Percentiles rank a stretch among this genome's conserved stretches.
Evolutionary conservation across 1,140 invertebrate species (phyloP).

Genomic region (Trichogramma pretiosum): DNA sequence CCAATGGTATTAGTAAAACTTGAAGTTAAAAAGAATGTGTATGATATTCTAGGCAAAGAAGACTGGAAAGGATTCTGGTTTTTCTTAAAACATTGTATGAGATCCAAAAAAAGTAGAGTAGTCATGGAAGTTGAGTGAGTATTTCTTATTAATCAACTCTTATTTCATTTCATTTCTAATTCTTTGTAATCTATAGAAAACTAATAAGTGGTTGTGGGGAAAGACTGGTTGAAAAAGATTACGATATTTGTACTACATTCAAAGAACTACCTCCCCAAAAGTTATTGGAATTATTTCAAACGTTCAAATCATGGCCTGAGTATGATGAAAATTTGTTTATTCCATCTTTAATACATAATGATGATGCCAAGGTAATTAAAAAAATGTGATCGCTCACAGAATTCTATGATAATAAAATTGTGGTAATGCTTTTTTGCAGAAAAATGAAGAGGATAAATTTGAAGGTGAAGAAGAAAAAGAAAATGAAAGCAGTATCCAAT

Average conservation of each 20-base stretch:
- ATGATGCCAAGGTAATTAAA: conserved; percentile 1
- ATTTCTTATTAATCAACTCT: not conserved
- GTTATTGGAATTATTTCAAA: conserved; percentile 35
- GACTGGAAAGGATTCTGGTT: conserved; percentile 34
- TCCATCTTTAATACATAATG: not conserved
- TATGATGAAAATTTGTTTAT: conserved; percentile 25
- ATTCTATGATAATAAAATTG: not conserved
- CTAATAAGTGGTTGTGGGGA: conserved; percentile 45
- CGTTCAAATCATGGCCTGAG: conserved; percentile 41
- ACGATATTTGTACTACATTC: conserved; percentile 42
- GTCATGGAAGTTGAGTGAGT: conserved; percentile 41
- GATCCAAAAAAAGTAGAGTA: conserved; percentile 21
- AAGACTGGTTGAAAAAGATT: conserved; percentile 34
- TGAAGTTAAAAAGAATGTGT: conserved; percentile 28
- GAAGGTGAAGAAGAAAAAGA: not conserved
- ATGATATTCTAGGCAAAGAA: conserved; percentile 11
- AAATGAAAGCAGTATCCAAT: too few relatives aligned
- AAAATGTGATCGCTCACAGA: too few relatives aligned
- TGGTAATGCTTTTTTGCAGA: not conserved
- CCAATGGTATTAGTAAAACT: conserved; percentile 27
- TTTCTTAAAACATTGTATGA: conserved; percentile 33
- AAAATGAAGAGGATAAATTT: not conserved
- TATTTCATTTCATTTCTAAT: conserved; percentile 2
- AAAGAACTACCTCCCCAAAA: conserved; percentile 33
- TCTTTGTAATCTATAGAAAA: conserved; percentile 27